Conservation (phyloP, 2,113 vertebrate species). For the Recurvirostra avosetta region DNA sequence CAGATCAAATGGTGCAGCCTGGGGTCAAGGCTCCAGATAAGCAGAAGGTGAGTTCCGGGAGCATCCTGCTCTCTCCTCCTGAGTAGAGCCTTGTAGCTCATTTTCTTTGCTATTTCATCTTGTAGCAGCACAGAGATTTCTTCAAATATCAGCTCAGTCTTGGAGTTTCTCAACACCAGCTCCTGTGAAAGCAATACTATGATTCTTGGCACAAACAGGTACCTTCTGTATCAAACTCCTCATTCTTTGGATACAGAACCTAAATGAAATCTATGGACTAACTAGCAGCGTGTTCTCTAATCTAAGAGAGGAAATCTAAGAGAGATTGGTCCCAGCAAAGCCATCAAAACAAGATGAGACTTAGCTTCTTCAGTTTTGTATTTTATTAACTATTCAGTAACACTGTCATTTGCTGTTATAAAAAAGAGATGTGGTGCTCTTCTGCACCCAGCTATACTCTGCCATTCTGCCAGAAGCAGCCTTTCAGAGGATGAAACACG, state of each 20-base stretch:
- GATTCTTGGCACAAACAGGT: not conserved
- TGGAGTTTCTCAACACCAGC: not conserved
- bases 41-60: conserved; percentile 12
- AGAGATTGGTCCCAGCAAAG: not conserved
- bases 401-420: not conserved
- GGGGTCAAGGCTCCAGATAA: conserved; percentile 73
- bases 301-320: not conserved
- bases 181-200: not conserved
- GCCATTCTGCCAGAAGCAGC: not conserved
- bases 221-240: not conserved
- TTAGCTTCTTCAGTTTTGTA: not conserved
- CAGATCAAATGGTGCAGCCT: conserved; percentile 65
- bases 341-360: not conserved
- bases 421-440: not conserved
- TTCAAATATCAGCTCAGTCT: conserved; percentile 35
- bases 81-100: not conserved
- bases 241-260: not conserved
- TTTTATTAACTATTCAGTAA: not conserved
- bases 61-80: not conserved
- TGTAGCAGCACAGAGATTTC: not conserved
- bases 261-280: not conserved
- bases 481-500: not conserved
- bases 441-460: not conserved
- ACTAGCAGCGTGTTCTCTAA: not conserved
- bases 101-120: conserved; percentile 32